Evolutionary conservation across 2,113 vertebrate species (phyloP).

Genomic region (Mirza zaza): DNA sequence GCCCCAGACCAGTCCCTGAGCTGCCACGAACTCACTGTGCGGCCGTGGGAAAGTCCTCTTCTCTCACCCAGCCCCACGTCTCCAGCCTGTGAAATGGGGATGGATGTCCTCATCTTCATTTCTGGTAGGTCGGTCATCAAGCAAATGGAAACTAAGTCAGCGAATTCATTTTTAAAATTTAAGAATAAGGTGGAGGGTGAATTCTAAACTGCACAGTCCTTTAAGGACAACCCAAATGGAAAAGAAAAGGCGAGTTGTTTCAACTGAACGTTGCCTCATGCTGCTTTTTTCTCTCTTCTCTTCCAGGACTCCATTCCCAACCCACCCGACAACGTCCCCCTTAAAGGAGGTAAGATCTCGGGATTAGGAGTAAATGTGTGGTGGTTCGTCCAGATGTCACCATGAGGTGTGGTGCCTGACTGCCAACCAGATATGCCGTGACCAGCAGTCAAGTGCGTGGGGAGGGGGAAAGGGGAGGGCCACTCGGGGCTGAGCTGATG

Average conservation of each 20-base stretch:
- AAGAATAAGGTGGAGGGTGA: not conserved
- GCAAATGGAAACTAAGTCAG: not conserved
- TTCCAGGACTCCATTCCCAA: conserved; percentile 68
- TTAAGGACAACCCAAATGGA: not conserved
- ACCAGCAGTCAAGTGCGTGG: not conserved
- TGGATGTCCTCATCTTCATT: not conserved
- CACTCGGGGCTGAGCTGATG: not conserved
- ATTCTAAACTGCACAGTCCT: not conserved
- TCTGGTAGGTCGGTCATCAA: not conserved
- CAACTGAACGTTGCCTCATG: not conserved
- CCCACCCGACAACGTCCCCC: conserved; percentile 22
- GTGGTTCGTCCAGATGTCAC: not conserved
- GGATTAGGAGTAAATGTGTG: not conserved
- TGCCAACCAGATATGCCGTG: not conserved
- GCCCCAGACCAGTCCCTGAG: not conserved
- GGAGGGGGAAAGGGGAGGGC: accelerated
- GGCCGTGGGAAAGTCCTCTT: not conserved
- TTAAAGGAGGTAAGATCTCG: conserved; percentile 78
- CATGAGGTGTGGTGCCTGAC: not conserved
- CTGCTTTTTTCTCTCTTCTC: not conserved
- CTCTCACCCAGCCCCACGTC: not conserved
- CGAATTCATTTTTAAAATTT: not conserved
- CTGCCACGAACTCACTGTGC: not conserved
- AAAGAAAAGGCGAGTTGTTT: not conserved
- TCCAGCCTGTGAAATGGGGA: not conserved